phyloP scores from a whole-genome alignment of 2,888 invertebrate species.

The Pediacus dermestoides region DNA sequence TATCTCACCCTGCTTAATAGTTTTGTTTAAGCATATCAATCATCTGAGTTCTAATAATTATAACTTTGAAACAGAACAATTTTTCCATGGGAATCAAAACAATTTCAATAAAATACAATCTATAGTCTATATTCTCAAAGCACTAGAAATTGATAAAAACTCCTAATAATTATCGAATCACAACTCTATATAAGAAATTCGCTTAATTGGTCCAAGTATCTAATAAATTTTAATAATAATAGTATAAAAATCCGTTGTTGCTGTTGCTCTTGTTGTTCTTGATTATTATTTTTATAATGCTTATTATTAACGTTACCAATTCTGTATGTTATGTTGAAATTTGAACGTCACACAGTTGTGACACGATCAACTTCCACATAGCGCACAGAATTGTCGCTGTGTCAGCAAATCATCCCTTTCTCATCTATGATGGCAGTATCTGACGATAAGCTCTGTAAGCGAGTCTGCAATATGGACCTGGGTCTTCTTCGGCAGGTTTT shows the following conservation, averaged over 20 bases:
- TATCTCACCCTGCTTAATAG: conserved; percentile 8
- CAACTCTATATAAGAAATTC: conserved; percentile 37
- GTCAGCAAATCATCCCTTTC: conserved; percentile 92
- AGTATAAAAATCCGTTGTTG: conserved; percentile 17
- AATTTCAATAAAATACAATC: too few species aligned
- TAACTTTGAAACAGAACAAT: conserved; percentile 3
- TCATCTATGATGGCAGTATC: conserved; percentile 82
- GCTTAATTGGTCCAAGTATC: conserved; percentile 30
- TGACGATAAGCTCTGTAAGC: conserved; percentile 76
- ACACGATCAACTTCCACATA: conserved; percentile 88
- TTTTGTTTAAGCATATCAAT: neutral
- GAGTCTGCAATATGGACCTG: conserved; percentile 73
- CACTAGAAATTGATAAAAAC: conserved; percentile 18
- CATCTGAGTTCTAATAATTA: neutral
- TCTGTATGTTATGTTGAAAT: conserved; percentile 39
- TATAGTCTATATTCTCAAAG: conserved; percentile 9
- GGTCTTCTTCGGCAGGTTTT: conserved; percentile 57
- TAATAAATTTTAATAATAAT: conserved; percentile 10
- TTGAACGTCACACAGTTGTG: conserved; percentile 77
- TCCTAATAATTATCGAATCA: conserved; percentile 29
- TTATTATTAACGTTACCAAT: conserved; percentile 30
- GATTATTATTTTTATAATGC: conserved; percentile 14
- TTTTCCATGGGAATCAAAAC: neutral
- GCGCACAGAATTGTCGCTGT: conserved; percentile 91
- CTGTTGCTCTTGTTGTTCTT: conserved; percentile 21